Conservation (phyloP, 2,888 invertebrate genomes). For the Hypsopygia costalis region DNA sequence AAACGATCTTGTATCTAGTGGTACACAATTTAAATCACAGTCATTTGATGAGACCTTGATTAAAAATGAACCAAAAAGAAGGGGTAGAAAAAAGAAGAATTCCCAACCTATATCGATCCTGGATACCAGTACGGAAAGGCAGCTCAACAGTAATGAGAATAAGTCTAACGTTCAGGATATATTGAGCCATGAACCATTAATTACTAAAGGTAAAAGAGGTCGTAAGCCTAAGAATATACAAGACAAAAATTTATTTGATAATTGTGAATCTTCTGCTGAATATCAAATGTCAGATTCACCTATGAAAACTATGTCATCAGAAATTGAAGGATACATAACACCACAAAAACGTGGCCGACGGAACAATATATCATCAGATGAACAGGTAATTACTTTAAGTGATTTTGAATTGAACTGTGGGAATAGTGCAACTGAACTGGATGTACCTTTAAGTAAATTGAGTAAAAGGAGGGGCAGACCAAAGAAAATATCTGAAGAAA, state of each 20-base stretch:
- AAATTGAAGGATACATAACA: no score
- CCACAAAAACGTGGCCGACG: no score
- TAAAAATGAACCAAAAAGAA: not conserved
- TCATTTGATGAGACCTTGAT: not conserved
- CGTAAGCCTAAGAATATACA: not conserved
- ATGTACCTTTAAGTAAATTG: not conserved
- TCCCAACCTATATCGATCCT: not conserved
- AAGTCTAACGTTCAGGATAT: not conserved
- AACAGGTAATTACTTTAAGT: no score
- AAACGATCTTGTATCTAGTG: not conserved
- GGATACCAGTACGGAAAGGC: not conserved
- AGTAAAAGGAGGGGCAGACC: slow-evolving; percentile 10
- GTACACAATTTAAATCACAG: not conserved
- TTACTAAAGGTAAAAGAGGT: not conserved
- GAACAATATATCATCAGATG: no score
- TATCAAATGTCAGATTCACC: not conserved
- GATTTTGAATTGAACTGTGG: no score
- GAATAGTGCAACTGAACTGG: no score
- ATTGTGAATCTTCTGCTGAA: not conserved
- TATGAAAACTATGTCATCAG: no score
- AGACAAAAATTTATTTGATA: not conserved
- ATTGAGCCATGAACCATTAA: not conserved
- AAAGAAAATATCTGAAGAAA: slow-evolving; percentile 5
- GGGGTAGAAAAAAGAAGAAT: slow-evolving; percentile 2
- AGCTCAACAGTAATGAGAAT: not conserved